These are phyloP conservation scores for Micoletzkya japonica DNA, from an alignment of 2,888 invertebrate genomes.

Conservation along the genomic window DNA sequence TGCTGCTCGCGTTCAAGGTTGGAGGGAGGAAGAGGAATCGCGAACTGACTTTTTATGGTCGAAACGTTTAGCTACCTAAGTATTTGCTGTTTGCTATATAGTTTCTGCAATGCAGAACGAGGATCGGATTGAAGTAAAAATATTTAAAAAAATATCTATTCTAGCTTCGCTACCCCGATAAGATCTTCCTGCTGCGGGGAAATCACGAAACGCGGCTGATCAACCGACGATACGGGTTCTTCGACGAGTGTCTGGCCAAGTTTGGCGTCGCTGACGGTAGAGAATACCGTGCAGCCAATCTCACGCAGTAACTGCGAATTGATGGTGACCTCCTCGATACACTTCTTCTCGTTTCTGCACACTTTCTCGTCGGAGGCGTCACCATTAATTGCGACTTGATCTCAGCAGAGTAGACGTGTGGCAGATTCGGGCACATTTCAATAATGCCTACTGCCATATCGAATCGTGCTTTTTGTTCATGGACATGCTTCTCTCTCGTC, in stretches of 20 bases:
- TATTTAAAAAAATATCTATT: conserved; percentile 6
- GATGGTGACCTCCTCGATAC: too few relatives aligned
- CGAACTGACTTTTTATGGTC: conserved; percentile 58
- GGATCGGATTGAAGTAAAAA: background rate
- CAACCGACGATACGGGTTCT: conserved; percentile 42
- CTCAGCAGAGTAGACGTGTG: too few relatives aligned
- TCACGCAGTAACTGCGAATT: too few relatives aligned
- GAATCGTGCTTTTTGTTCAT: too few relatives aligned
- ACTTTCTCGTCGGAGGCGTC: too few relatives aligned
- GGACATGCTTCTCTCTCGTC: too few relatives aligned
- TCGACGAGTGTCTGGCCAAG: conserved; percentile 37
- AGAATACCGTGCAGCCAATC: too few relatives aligned
- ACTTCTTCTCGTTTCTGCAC: too few relatives aligned
- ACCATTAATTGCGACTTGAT: too few relatives aligned
- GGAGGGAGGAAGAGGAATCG: conserved; percentile 60
- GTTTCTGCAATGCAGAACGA: background rate
- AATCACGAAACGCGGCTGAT: conserved; percentile 45
- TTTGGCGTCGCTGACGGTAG: conserved; percentile 31
- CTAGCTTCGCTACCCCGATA: conserved; percentile 37
- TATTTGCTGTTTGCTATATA: background rate
- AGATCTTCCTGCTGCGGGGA: conserved; percentile 39
- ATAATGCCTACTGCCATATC: too few relatives aligned
- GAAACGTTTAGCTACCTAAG: background rate
- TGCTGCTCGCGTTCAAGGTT: conserved; percentile 89
- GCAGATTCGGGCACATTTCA: too few relatives aligned